Base-by-base conservation (phyloP, 2,797 vertebrate species). In the Setipinna tenuifilis region DNA sequence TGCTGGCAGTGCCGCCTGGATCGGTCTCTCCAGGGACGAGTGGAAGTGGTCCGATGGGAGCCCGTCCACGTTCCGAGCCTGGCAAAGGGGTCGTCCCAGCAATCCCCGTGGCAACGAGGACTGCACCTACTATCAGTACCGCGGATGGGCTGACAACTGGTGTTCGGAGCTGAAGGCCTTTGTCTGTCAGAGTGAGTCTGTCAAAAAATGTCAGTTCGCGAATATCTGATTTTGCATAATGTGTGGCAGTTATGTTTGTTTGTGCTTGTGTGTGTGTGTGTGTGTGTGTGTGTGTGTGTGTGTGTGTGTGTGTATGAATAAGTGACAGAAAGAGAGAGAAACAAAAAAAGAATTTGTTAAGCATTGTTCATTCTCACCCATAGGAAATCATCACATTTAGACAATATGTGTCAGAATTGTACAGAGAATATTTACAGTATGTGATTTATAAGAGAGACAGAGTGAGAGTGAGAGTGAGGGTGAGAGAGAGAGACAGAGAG, bases 11-110 rank as follows among this genome's bases (percentile, higher is more conserved):
- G 0, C 0, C 58, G 71, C 23, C 82, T 92, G 91, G 92, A 90
- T 90, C 2, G 89, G 91, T 54, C 87, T 93, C 35, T 85, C 21
- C 81, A 87, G 83, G 46, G 85, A 85, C 28, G 1, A 82, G 41
- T 92, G 90, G 89, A 90, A 83, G 62, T 92, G 88, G 91, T 50
- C 21, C 2, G 91, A 89, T 54, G 83, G 87, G 41, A 44, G 54
- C 0, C 50, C 2, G 12, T 85, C 23, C 17, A 44, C 87, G 0
- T 90, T 88, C 46, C 61, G 68, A 1, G 16, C 28, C 87, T 91
- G 92, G 91, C 0, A 6, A 0, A 0, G 0, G 0, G 0, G 0
- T 0, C 9, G 90, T 21, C 89, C 90, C 0, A 12, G 88, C 46
- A 0, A 0, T 0, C 0, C 0, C 0, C 0, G 16, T 0, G 85